phyloP scores from a whole-genome alignment of 2,113 vertebrate species.

The Ailurus styani region DNA sequence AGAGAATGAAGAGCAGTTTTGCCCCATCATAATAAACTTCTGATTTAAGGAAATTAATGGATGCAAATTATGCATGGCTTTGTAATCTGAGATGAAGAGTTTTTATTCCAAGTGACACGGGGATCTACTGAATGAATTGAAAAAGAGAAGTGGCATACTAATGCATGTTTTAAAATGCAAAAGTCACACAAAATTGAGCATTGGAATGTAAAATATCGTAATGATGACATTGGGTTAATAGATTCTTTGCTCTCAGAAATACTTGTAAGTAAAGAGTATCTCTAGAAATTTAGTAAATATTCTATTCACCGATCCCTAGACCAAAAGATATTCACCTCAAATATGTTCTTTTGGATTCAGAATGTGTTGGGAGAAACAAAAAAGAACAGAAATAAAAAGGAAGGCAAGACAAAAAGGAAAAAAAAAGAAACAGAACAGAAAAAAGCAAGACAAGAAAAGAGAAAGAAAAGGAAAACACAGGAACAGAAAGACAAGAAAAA shows the following conservation, averaged over 20 bases:
- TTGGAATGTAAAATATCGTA: neutral
- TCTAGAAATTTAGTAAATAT: neutral
- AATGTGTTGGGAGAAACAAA: neutral
- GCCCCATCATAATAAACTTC: neutral
- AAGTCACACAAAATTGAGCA: neutral
- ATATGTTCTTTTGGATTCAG: neutral
- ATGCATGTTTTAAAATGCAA: neutral
- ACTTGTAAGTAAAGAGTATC: neutral
- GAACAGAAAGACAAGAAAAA: neutral
- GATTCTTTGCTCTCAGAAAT: neutral
- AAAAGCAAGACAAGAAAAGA: neutral
- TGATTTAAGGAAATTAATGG: neutral
- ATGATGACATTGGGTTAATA: neutral
- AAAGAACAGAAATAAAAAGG: neutral
- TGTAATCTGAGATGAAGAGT: neutral
- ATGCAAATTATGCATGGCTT: neutral
- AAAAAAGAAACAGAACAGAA: neutral
- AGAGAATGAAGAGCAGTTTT: neutral
- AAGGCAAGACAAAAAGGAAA: neutral
- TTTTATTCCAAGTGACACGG: neutral
- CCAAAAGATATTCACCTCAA: neutral
- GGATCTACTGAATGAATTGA: neutral
- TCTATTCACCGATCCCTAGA: neutral
- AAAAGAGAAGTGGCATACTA: neutral
- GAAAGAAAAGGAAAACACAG: neutral